Percentiles rank a stretch among this genome's conserved stretches.
phyloP scores from a whole-genome alignment of 2,113 vertebrate species.

The Lepidothrix coronata region DNA sequence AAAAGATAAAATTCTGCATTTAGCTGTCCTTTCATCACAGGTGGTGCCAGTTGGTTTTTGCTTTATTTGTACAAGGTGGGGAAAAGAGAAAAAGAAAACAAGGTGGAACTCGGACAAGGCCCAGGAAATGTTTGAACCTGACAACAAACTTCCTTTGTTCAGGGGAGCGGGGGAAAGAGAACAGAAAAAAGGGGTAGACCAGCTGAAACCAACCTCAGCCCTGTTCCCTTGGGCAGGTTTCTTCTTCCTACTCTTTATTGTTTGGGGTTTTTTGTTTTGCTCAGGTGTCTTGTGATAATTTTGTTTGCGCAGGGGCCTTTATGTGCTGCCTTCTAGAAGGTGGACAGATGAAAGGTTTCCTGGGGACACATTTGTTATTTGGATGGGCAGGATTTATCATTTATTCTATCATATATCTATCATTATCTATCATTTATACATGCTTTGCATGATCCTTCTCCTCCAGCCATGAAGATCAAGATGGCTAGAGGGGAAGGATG shows the following conservation, averaged over 20 bases:
- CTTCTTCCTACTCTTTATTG: not conserved
- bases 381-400: not conserved
- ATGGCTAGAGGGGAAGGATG: not conserved
- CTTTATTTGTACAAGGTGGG: slow-evolving; percentile 84
- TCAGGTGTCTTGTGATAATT: not conserved
- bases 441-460: not conserved
- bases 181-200: slow-evolving; percentile 22
- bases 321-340: not conserved
- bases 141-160: slow-evolving; percentile 78
- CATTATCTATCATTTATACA: not conserved
- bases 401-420: not conserved
- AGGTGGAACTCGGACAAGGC: slow-evolving; percentile 76
- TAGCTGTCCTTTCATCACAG: slow-evolving; percentile 76
- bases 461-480: not conserved
- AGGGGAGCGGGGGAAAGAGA: not conserved
- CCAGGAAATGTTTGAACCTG: slow-evolving; percentile 73
- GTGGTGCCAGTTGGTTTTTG: slow-evolving; percentile 71
- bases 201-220: slow-evolving; percentile 26
- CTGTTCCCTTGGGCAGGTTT: not conserved
- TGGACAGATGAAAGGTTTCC: not conserved
- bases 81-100: slow-evolving; percentile 77
- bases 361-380: not conserved
- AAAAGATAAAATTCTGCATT: slow-evolving; percentile 77
- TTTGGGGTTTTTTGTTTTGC: slow-evolving; percentile 4
- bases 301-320: not conserved